Base-by-base conservation (phyloP, 2,797 vertebrate species). In the Perodicticus potto region DNA sequence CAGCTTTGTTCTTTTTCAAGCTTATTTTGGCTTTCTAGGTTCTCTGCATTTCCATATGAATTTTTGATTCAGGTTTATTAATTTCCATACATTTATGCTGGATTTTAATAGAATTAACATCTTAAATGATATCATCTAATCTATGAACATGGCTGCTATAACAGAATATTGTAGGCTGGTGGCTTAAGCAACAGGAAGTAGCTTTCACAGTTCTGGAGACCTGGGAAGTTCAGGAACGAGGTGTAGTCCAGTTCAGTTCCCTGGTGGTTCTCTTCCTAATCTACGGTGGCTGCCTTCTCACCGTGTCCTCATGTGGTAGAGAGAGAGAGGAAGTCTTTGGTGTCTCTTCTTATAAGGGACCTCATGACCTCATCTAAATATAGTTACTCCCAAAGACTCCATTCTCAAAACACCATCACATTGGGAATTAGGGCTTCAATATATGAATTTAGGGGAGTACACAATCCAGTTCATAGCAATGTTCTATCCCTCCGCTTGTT, bases 21-120 rank as follows among this genome's bases (percentile, higher is more conserved):
- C 49, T 49, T 49, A 49, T 49, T 49, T 49, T 49, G 37, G 57
- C 22, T 77, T 11, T 69, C 45, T 86, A 27, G 14, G 32, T 61
- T 45, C 57, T 96, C 73, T 84, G 25, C 37, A 77, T 88, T 72
- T 88, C 65, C 69, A 43, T 37, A 67, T 81, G 49, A 81, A 92
- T 74, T 81, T 61, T 34, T 73, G 17, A 88, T 37, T 80, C 77
- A 19, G 32, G 43, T 27, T 92, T 57, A 7, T 53, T 86, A 70
- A 73, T 83, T 92, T 92, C 27, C 89, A 49, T 29, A 72, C 86
- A 89, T 78, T 45, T 78, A 34, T 55, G 13, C 11, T 65, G 49
- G 32, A 72, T 92, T 77, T 94, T 76, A 73, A 61, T 65, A 74
- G n/a, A 69, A 80, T 27, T 84, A 6, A 67, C 57, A 74, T 17